A percentile compares a stretch with the other conserved stretches of the same genome.
These are phyloP conservation scores for Frieseomelitta varia DNA, from an alignment of 1,140 invertebrate species.

Conservation along the genomic window DNA sequence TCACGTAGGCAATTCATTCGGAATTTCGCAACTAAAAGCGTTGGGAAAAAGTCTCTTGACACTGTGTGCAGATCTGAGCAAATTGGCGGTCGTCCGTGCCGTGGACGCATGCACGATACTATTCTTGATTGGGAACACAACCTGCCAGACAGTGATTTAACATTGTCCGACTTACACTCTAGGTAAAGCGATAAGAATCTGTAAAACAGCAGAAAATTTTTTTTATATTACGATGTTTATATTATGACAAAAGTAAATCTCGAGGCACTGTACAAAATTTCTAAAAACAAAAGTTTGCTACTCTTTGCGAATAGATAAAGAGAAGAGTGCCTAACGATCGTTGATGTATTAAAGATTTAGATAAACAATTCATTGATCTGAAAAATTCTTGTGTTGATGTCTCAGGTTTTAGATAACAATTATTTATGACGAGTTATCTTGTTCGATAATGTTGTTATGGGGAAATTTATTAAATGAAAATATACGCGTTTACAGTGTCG, in stretches of 20 bases:
- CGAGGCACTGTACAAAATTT: background rate
- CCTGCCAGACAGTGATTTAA: constrained; percentile 94
- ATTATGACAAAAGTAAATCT: background rate
- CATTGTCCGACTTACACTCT: constrained; percentile 93
- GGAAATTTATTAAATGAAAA: constrained; percentile 16
- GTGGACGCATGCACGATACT: constrained; percentile 94
- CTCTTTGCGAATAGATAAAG: constrained; percentile 36
- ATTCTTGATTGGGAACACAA: constrained; percentile 99
- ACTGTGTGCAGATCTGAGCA: constrained; percentile 87
- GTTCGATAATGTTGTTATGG: background rate
- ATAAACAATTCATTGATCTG: constrained; percentile 22
- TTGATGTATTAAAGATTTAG: constrained; percentile 36
- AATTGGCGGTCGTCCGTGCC: constrained; percentile 87
- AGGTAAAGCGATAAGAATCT: constrained; percentile 84
- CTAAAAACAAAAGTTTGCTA: constrained; percentile 16
- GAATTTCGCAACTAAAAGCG: constrained; percentile 90
- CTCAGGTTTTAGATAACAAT: constrained; percentile 45
- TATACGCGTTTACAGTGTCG: constrained; percentile 84
- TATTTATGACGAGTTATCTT: constrained; percentile 37
- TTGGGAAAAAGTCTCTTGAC: constrained; percentile 94
- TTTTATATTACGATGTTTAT: background rate
- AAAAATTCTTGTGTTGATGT: constrained; percentile 26
- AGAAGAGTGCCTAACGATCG: constrained; percentile 28
- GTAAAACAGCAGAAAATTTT: background rate
- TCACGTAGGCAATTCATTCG: constrained; percentile 91